Percentiles rank a stretch among this genome's conserved stretches.
Conservation (phyloP, 2,797 vertebrate genomes). For the Sandelia bainsii region DNA sequence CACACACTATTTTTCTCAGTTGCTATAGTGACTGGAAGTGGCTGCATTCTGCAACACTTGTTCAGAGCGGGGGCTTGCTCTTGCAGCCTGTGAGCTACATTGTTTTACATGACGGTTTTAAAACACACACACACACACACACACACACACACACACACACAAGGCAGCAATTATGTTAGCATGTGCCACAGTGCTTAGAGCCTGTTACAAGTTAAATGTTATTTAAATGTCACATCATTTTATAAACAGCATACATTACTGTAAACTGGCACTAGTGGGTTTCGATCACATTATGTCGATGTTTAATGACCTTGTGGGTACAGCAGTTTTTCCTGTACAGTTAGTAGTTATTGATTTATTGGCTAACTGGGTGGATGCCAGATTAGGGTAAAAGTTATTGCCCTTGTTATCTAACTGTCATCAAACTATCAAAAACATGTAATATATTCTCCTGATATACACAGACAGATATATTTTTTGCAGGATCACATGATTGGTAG, state of each 20-base stretch:
- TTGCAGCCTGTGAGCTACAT: constrained; percentile 44
- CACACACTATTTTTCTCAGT: constrained; percentile 70
- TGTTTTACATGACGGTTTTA: constrained; percentile 55
- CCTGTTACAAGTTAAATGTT: constrained; percentile 33
- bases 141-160: constrained; percentile 3
- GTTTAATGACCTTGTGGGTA: constrained; percentile 14
- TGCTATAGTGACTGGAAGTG: constrained; percentile 84
- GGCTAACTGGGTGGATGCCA: background rate
- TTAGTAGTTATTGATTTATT: constrained; percentile 17
- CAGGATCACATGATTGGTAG: too few species aligned
- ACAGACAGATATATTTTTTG: background rate
- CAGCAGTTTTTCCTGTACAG: background rate
- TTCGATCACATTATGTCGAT: background rate
- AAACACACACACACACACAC: constrained; percentile 11
- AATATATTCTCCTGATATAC: background rate
- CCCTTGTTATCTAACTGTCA: background rate
- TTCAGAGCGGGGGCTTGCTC: constrained; percentile 53
- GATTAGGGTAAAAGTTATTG: background rate
- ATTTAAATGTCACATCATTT: constrained; percentile 38
- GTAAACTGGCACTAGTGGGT: constrained; percentile 3
- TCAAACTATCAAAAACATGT: background rate
- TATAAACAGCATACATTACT: constrained; percentile 8
- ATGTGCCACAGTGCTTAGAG: constrained; percentile 6
- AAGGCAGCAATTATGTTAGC: constrained; percentile 28
- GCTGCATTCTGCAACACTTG: constrained; percentile 71